These are phyloP conservation scores for Ectemnius lituratus DNA, from an alignment of 2,888 invertebrate genomes.

Conservation along the genomic window DNA sequence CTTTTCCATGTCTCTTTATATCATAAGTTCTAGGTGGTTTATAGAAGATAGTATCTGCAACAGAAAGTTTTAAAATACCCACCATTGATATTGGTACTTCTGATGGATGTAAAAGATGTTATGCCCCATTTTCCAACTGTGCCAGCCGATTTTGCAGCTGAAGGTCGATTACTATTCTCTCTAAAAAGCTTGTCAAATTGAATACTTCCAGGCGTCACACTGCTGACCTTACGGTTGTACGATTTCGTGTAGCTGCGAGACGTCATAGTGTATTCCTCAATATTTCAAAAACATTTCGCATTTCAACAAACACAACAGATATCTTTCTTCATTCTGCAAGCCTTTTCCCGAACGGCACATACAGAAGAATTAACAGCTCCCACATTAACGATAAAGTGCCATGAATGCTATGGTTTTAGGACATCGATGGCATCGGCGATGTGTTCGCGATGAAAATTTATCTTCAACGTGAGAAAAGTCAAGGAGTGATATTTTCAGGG, in stretches of 20 bases:
- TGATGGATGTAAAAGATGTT: constrained; percentile 94
- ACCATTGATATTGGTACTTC: constrained; percentile 87
- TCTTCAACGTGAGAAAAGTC: constrained; percentile 39
- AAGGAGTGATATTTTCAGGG: constrained; percentile 63
- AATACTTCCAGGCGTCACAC: constrained; percentile 79
- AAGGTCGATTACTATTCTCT: constrained; percentile 91
- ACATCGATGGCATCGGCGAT: constrained; percentile 34
- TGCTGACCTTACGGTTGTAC: constrained; percentile 74
- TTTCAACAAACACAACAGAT: constrained; percentile 62
- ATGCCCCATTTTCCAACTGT: constrained; percentile 97
- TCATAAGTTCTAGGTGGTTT: too few relatives aligned
- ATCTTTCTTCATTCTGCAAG: constrained; percentile 58
- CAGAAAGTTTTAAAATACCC: constrained; percentile 5
- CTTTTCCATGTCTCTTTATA: neutral
- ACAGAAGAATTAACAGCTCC: constrained; percentile 39
- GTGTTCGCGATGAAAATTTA: constrained; percentile 24
- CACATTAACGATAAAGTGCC: constrained; percentile 39
- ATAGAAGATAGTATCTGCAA: too few relatives aligned
- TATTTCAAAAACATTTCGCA: constrained; percentile 59
- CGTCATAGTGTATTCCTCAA: constrained; percentile 69
- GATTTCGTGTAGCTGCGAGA: constrained; percentile 76
- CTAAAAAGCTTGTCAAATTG: constrained; percentile 84
- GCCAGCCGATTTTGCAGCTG: constrained; percentile 93
- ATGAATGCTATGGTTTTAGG: constrained; percentile 16
- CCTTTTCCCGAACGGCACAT: constrained; percentile 38